Conservation (phyloP, 2,888 invertebrate species). For the Trisateles emortualis region DNA sequence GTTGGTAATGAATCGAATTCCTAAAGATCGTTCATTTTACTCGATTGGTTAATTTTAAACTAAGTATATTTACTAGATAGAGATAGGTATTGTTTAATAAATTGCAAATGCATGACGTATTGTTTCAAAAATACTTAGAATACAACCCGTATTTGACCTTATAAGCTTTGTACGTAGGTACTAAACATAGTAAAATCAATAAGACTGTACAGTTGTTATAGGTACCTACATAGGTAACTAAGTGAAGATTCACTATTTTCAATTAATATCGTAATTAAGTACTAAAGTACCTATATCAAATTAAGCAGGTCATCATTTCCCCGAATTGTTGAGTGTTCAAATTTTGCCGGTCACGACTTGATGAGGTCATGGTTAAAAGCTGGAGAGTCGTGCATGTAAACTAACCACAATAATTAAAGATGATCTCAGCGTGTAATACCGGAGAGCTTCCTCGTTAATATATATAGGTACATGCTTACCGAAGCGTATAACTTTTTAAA, state of each 20-base stretch:
- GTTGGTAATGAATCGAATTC: not conserved
- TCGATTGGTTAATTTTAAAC: not conserved
- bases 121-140: too few relatives aligned
- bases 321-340: conserved; percentile 13
- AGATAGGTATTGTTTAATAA: too few relatives aligned
- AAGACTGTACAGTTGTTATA: too few relatives aligned
- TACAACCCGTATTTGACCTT: too few relatives aligned
- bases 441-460: conserved; percentile 37
- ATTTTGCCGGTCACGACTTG: conserved; percentile 50
- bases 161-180: too few relatives aligned
- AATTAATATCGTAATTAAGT: too few relatives aligned
- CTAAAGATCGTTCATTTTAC: not conserved
- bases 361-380: conserved; percentile 50
- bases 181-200: too few relatives aligned
- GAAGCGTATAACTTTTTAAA: not conserved
- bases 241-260: too few relatives aligned
- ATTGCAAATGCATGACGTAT: too few relatives aligned
- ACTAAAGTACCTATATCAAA: too few relatives aligned
- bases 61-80: not conserved
- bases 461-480: not conserved
- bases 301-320: too few relatives aligned
- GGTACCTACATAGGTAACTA: too few relatives aligned
- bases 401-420: conserved; percentile 45
- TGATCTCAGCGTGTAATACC: conserved; percentile 59
- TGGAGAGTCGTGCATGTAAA: conserved; percentile 27